phyloP scores from a whole-genome alignment of 92 coral and sea anemone species.

The Phenganax stokvisi region DNA sequence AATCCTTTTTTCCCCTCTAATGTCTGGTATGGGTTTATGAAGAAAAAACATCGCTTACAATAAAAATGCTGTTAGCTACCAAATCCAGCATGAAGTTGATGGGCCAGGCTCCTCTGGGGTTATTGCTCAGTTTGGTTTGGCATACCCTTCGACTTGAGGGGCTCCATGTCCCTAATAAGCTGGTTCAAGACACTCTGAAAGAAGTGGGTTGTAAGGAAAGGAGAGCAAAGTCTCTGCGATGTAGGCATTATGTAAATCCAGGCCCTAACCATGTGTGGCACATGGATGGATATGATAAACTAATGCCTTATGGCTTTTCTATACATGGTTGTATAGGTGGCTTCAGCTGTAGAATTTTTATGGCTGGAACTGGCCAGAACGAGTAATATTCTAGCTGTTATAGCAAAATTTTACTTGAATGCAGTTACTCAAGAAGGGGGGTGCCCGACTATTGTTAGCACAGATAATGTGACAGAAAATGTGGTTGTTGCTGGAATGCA shows the following conservation, averaged over 20 bases:
- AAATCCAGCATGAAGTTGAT: neutral
- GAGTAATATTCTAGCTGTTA: neutral
- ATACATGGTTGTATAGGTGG: constrained; percentile 15
- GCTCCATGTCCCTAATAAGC: neutral
- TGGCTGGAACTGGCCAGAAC: constrained; percentile 7
- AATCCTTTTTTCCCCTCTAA: too few relatives aligned
- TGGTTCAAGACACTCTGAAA: constrained; percentile 1
- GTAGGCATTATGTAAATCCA: neutral
- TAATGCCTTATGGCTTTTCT: neutral
- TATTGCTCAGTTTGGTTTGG: neutral
- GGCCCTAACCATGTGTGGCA: constrained; percentile 16
- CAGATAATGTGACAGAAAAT: neutral
- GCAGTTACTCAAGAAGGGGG: neutral
- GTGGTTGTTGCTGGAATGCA: neutral
- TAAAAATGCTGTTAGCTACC: neutral
- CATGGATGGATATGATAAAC: constrained; percentile 4
- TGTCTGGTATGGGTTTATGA: constrained; percentile 3
- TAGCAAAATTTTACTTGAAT: neutral
- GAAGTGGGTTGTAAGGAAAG: neutral
- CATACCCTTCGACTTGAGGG: constrained; percentile 3
- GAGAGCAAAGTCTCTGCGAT: constrained; percentile 8
- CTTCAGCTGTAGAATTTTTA: constrained; percentile 6
- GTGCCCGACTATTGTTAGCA: neutral
- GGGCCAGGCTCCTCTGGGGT: neutral
- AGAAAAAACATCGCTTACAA: neutral